Percentiles rank a stretch among this genome's conserved stretches.
Evolutionary conservation across 2,113 vertebrate genomes (phyloP).

Genomic region (Ctenodactylus gundi): DNA sequence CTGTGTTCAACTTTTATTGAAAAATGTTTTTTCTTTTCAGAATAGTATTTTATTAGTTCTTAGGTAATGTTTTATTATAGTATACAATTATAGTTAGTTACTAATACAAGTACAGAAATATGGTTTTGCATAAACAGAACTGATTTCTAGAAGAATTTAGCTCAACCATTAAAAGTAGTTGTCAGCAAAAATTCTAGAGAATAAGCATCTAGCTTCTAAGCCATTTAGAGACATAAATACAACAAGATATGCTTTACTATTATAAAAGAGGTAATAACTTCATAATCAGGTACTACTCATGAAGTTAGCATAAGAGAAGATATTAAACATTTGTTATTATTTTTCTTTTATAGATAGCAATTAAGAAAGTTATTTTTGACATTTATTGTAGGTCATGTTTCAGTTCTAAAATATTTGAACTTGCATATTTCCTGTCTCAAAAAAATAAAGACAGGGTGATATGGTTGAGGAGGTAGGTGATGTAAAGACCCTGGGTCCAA

Average conservation of each 20-base stretch:
- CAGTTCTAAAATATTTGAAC: constrained; percentile 32
- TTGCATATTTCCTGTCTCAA: neutral
- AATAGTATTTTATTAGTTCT: neutral
- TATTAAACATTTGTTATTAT: neutral
- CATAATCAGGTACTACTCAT: neutral
- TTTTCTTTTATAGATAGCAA: neutral
- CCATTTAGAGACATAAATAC: neutral
- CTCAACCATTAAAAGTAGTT: neutral
- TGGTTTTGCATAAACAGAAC: neutral
- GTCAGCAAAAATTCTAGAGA: neutral
- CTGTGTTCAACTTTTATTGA: constrained; percentile 16
- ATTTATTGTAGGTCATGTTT: constrained; percentile 2
- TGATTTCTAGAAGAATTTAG: neutral
- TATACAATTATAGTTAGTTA: neutral
- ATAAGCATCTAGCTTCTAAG: neutral
- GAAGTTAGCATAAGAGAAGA: neutral
- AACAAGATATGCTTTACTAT: neutral
- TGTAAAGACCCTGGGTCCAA: neutral
- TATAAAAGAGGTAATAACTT: neutral
- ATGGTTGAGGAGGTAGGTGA: neutral
- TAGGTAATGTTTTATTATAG: neutral
- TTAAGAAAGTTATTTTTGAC: neutral
- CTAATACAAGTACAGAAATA: neutral
- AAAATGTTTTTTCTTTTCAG: neutral
- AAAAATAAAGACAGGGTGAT: neutral